Evolutionary conservation across 2,888 invertebrate genomes (phyloP), one percentile per base, ranked within the genome.

Genomic region (Pandemis cinnamomeana): DNA sequence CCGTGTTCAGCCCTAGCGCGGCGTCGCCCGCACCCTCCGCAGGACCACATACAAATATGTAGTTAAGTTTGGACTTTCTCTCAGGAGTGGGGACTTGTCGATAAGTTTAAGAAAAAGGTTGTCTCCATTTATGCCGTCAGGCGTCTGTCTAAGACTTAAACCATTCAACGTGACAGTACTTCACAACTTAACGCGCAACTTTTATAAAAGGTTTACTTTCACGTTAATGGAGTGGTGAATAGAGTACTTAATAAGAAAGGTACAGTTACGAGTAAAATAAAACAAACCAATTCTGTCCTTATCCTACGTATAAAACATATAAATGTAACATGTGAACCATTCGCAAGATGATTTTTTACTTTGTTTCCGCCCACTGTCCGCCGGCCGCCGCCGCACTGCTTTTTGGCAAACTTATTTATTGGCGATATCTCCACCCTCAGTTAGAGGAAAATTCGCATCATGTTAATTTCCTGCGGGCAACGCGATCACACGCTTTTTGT

Each of bases 341-440:
- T 80, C 83, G 82, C 81, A 81, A 80, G 82, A 83, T 83, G 83
- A 88, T 91, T 91, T 88, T 91, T 89, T 91, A 88, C 85, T 82
- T 80, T 82, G 85, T 87, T 87, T 89, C 90, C 88, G 85, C 86
- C 85, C 86, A 80, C 84, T 78, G 83, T 78, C 83, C 80, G 78
- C 77, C 78, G 85, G 86, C 83, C 80, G 78, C 77, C 78, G 27
- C 77, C 78, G 46, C 78, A 82, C 81, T 87, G 89, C 89, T 89
- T 89, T 89, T 91, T 90, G 86, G 86, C 90, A 89, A 92, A 92
- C 89, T 90, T 91, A 92, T 92, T 91, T 92, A 91, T 92, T 91
- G 88, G 83, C 86, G 86, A 88, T 86, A 87, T 89, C 84, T 89
- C 86, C 84, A 84, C 82, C 84, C 84, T 58, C 58, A 51, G 83